These are phyloP conservation scores for Heliornis fulica DNA, from an alignment of 2,113 vertebrate species.

Conservation along the genomic window DNA sequence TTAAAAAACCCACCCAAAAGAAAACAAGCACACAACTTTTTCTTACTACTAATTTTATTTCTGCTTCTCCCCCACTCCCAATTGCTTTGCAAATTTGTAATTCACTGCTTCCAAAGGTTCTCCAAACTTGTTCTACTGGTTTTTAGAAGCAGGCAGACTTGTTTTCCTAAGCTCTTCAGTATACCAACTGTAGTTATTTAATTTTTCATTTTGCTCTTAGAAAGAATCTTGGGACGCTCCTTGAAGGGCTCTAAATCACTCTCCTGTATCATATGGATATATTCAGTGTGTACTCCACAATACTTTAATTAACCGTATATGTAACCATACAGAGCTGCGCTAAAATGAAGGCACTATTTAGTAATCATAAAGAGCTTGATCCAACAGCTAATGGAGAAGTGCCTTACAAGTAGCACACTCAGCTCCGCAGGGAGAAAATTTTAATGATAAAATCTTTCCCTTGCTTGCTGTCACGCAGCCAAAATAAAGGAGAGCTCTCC, in stretches of 20 bases:
- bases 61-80: conserved; percentile 13
- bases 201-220: conserved; percentile 7
- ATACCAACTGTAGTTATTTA: neutral
- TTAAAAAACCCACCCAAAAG: neutral
- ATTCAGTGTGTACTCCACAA: neutral
- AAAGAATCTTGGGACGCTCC: neutral
- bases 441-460: neutral
- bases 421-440: neutral
- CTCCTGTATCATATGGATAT: neutral
- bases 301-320: neutral
- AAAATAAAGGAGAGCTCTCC: neutral
- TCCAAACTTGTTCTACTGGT: conserved; percentile 66
- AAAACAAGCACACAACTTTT: neutral
- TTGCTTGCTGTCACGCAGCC: fast-evolving
- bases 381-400: neutral
- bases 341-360: neutral
- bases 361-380: neutral
- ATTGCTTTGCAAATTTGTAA: conserved; percentile 29
- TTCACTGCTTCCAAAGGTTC: conserved; percentile 53
- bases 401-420: neutral
- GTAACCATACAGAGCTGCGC: fast-evolving
- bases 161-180: conserved; percentile 39
- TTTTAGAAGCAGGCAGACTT: conserved; percentile 46
- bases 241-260: neutral
- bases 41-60: neutral